Evolutionary conservation across 1,140 invertebrate species (phyloP).

Genomic region (Drosophila littoralis): DNA sequence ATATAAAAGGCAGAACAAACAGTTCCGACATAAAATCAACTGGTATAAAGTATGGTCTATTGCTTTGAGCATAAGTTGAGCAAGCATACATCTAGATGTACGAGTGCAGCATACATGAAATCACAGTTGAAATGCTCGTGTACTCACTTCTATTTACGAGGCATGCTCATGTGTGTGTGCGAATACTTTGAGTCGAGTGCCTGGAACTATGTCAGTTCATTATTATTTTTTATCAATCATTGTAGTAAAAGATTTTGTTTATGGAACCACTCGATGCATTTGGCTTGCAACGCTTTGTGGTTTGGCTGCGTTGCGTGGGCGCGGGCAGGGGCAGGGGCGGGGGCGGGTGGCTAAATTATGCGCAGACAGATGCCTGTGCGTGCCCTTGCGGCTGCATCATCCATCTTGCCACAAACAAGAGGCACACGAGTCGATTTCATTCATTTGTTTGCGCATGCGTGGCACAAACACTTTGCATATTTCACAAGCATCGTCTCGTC

Average conservation of each 20-base stretch:
- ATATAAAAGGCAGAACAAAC: no score
- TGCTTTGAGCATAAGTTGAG: neutral
- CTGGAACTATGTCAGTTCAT: conserved; percentile 24
- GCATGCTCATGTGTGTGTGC: neutral
- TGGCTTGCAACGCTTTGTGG: conserved; percentile 6
- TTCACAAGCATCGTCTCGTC: conserved; percentile 49
- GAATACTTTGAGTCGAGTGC: neutral
- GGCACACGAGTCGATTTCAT: conserved; percentile 44
- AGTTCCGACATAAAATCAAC: no score
- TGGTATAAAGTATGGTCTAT: no score
- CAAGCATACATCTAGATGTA: neutral
- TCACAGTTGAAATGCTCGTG: neutral
- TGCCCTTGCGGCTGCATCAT: conserved; percentile 22
- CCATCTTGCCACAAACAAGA: conserved; percentile 58
- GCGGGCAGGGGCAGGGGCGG: neutral
- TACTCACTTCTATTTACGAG: neutral
- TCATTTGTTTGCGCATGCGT: conserved; percentile 75
- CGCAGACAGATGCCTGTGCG: conserved; percentile 28
- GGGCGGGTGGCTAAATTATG: conserved; percentile 54
- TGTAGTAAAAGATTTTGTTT: conserved; percentile 7
- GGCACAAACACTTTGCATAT: conserved; percentile 67
- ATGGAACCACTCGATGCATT: neutral
- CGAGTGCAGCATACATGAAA: neutral
- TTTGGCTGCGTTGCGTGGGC: neutral
- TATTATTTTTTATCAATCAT: conserved; percentile 17